Percentiles rank a stretch among this genome's conserved stretches.
Conservation (phyloP, 1,140 invertebrate species). For the Chymomyza costata region DNA sequence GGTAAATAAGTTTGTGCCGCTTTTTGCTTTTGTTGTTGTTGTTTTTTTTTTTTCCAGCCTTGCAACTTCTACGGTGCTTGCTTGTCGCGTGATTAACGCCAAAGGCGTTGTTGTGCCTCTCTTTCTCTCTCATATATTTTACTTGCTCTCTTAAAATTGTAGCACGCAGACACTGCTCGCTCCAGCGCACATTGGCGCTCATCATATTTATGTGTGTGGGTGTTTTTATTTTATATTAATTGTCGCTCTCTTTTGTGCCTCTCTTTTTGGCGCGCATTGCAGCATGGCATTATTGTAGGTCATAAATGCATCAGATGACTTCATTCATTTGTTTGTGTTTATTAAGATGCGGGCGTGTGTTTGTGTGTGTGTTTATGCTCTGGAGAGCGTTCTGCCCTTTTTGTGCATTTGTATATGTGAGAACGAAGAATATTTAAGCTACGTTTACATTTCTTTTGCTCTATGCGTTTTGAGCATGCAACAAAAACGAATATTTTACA, state of each 20-base stretch:
- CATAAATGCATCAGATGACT: conserved; percentile 63
- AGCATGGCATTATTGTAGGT: conserved; percentile 55
- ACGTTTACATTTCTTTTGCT: conserved; percentile 19
- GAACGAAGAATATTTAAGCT: conserved; percentile 5
- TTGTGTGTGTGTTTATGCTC: conserved; percentile 7
- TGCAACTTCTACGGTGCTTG: too few species aligned
- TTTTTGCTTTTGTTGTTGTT: too few species aligned
- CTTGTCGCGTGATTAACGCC: conserved; percentile 25
- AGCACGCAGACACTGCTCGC: too few species aligned
- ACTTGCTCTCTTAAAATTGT: too few species aligned
- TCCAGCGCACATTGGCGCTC: too few species aligned
- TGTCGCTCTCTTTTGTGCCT: too few species aligned
- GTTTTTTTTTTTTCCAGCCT: too few species aligned
- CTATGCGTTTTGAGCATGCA: conserved; percentile 5
- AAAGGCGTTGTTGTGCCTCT: conserved; percentile 16
- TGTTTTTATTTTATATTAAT: too few species aligned
- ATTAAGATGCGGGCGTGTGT: conserved; percentile 8
- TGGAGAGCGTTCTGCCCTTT: too few species aligned
- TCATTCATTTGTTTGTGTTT: conserved; percentile 30
- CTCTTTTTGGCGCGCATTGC: too few species aligned
- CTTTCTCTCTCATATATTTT: conserved; percentile 4
- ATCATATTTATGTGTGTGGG: too few species aligned
- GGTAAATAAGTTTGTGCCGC: conserved; percentile 25
- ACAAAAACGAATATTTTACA: too few species aligned
- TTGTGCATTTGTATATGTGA: conserved; percentile 19